Evolutionary conservation across 2,113 vertebrate species (phyloP), one percentile per base, ranked within the genome.

Genomic region (Patagioenas fasciata): DNA sequence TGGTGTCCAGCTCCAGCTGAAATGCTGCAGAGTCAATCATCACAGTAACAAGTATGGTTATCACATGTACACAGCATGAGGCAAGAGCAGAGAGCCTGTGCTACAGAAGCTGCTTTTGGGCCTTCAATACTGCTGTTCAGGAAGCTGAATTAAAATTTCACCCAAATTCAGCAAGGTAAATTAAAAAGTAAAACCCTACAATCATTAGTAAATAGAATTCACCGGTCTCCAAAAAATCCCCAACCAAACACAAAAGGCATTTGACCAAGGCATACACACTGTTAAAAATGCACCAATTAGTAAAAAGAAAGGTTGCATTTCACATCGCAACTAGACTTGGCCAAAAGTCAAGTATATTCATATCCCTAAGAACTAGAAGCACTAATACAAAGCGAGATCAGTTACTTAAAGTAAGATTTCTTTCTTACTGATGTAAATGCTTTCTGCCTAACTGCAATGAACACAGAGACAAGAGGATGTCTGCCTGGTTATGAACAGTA

Each of bases 1-100:
- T 99, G 73, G 98, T 98, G 96, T 99, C 99, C 11, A 99, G 98
- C 92, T 99, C 99, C 97, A 98, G 97, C 93, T 99, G 99, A 97
- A 99, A 99, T 1, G 97, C 99, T 99, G 93, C 58, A 7, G 95
- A 88, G 60, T 65, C 82, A 96, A 80, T 44, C 0, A 2, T 78
- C 8, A 77, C 13, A 94, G 67, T 18, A 61, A 66, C 18, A 85
- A 64, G n/a, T 15, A 62, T 7, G 9, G 1, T 83, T 80, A 89
- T 3, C 65, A 75, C 38, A 67, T 0, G 1, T 11, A 21, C 7
- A 38, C 12, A 66, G 36, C 0, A 0, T 2, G 66, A 19, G 20
- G n/a, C 11, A 71, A 72, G 12, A 83, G 60, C 73, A 77, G 26
- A 90, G 47, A 47, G 51, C 19, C 65, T 24, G 42, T 21, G 42